Conservation (phyloP, 2,113 vertebrate genomes). For the Illadopsis cleaveri region DNA sequence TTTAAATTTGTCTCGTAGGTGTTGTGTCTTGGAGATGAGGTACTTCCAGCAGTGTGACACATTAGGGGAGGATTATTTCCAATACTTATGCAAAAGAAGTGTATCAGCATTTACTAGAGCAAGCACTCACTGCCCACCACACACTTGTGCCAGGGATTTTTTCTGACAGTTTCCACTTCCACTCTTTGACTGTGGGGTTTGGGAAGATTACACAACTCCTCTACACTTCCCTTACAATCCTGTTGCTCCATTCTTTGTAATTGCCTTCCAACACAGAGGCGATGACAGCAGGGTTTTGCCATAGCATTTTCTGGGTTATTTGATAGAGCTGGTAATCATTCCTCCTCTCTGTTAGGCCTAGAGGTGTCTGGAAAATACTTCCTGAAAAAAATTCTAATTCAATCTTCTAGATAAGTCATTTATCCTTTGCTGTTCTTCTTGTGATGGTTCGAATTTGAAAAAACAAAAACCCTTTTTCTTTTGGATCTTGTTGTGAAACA, state of each 20-base stretch:
- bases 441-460: neutral
- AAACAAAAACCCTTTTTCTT: neutral
- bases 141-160: neutral
- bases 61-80: neutral
- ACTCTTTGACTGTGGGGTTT: neutral
- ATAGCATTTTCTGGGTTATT: neutral
- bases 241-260: neutral
- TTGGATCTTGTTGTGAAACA: neutral
- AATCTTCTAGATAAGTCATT: neutral
- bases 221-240: neutral
- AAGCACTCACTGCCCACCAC: neutral
- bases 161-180: neutral
- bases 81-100: neutral
- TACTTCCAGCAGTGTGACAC: neutral
- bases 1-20: neutral
- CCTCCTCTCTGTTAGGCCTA: neutral
- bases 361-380: neutral
- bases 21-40: neutral
- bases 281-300: neutral
- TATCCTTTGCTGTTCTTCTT: neutral
- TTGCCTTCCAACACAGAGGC: neutral
- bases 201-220: neutral
- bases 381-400: neutral
- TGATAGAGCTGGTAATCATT: neutral
- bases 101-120: neutral